Conservation (phyloP, 1,140 invertebrate genomes). For the Physella acuta region DNA sequence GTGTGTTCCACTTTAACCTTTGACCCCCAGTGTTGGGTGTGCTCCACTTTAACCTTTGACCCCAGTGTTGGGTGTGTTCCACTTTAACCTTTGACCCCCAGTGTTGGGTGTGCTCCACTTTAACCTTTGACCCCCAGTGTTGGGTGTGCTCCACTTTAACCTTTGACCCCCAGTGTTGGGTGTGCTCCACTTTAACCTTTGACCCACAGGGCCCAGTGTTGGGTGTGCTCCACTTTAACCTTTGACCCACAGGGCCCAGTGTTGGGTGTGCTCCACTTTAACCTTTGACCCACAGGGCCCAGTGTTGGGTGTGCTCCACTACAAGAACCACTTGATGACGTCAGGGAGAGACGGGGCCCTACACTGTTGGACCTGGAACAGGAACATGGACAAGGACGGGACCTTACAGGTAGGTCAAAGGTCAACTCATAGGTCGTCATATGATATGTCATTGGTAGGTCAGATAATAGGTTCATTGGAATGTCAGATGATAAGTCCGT, state of each 20-base stretch:
- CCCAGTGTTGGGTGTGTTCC: slow-evolving; percentile 45
- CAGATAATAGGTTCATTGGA: too few relatives aligned
- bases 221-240: slow-evolving; percentile 33
- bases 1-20: slow-evolving; percentile 32
- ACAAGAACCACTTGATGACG: slow-evolving; percentile 39
- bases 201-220: slow-evolving; percentile 49
- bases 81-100: slow-evolving; percentile 42
- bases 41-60: slow-evolving; percentile 40
- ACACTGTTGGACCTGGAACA: slow-evolving; percentile 43
- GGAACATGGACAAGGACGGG: slow-evolving; percentile 46
- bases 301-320: slow-evolving; percentile 41
- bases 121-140: slow-evolving; percentile 46
- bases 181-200: slow-evolving; percentile 35
- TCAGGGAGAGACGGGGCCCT: slow-evolving; percentile 48
- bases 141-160: slow-evolving; percentile 36
- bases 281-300: slow-evolving; percentile 43
- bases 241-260: neutral
- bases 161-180: slow-evolving; percentile 48
- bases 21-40: slow-evolving; percentile 51
- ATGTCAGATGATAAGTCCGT: too few relatives aligned
- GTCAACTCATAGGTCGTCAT: too few relatives aligned
- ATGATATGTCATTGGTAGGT: too few relatives aligned
- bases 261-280: neutral
- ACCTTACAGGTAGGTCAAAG: slow-evolving; percentile 34
- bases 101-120: slow-evolving; percentile 41